Conservation (phyloP, 2,113 vertebrate species). For the Phasianus colchicus region DNA sequence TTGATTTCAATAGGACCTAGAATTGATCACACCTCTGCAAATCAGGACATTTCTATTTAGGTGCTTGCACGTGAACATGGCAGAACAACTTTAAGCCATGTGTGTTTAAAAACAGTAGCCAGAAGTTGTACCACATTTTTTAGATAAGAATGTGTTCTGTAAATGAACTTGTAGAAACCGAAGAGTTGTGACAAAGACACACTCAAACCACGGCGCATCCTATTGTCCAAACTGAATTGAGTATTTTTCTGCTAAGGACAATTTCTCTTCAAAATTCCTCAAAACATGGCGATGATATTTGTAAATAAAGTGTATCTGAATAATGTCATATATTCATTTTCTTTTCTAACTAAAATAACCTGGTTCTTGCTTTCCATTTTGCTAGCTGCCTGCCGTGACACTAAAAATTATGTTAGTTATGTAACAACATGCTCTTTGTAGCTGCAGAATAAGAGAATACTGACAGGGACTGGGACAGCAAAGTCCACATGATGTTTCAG, state of each 20-base stretch:
- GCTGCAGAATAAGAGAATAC: constrained; percentile 45
- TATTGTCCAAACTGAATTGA: not conserved
- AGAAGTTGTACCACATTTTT: not conserved
- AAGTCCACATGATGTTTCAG: constrained; percentile 36
- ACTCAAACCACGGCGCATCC: not conserved
- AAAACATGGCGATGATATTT: not conserved
- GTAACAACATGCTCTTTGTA: constrained; percentile 47
- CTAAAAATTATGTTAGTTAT: constrained; percentile 68
- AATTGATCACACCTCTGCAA: constrained; percentile 50
- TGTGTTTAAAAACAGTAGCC: not conserved
- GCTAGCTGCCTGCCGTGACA: constrained; percentile 49
- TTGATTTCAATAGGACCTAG: constrained; percentile 49
- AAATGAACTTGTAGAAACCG: not conserved
- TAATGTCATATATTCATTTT: not conserved
- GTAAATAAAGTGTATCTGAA: constrained; percentile 25
- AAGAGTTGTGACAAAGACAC: not conserved
- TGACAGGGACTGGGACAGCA: constrained; percentile 32
- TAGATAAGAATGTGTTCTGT: not conserved
- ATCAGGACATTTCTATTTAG: constrained; percentile 31
- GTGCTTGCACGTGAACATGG: accelerated
- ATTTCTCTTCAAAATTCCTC: not conserved
- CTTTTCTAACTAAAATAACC: constrained; percentile 50
- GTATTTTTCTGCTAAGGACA: not conserved
- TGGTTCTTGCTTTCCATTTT: constrained; percentile 54
- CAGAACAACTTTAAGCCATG: not conserved